These are phyloP conservation scores for Leptestheria dahalacensis DNA, from an alignment of 1,140 invertebrate species.

Conservation along the genomic window DNA sequence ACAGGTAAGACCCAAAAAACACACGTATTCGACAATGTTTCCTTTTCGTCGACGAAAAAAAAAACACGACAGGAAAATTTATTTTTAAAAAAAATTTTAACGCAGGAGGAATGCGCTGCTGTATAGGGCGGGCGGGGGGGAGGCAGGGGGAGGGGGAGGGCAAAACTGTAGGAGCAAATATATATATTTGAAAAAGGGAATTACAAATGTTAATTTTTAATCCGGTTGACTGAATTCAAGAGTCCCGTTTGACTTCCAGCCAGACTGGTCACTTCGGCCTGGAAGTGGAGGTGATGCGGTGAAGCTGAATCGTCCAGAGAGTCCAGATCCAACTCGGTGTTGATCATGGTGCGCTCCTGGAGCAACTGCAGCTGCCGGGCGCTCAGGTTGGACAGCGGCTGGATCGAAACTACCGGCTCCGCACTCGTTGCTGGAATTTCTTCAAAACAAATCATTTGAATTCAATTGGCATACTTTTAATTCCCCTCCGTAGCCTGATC, in stretches of 20 bases:
- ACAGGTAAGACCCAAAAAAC: too few species aligned
- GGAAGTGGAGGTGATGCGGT: conserved; percentile 2
- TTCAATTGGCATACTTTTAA: not conserved
- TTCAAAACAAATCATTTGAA: not conserved
- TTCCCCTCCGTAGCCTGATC: not conserved
- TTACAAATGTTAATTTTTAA: not conserved
- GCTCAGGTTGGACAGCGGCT: conserved; percentile 22
- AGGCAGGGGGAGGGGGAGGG: too few species aligned
- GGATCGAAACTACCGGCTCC: not conserved
- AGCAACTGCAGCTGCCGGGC: conserved; percentile 50
- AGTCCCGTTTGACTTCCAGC: conserved; percentile 6
- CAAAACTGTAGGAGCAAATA: too few species aligned
- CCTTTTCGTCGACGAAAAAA: too few species aligned
- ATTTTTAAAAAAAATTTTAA: too few species aligned
- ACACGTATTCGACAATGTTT: too few species aligned
- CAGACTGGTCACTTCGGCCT: not conserved
- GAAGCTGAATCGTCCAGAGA: conserved; percentile 48
- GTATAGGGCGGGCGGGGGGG: too few species aligned
- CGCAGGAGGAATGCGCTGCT: too few species aligned
- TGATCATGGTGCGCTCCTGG: conserved; percentile 72
- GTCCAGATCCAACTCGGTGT: conserved; percentile 67
- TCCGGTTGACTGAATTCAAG: not conserved
- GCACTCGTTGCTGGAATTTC: not conserved
- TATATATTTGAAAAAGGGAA: not conserved
- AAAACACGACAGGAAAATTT: too few species aligned